Base-by-base conservation (phyloP, 2,888 invertebrate species). In the Trachelus troglodyta region DNA sequence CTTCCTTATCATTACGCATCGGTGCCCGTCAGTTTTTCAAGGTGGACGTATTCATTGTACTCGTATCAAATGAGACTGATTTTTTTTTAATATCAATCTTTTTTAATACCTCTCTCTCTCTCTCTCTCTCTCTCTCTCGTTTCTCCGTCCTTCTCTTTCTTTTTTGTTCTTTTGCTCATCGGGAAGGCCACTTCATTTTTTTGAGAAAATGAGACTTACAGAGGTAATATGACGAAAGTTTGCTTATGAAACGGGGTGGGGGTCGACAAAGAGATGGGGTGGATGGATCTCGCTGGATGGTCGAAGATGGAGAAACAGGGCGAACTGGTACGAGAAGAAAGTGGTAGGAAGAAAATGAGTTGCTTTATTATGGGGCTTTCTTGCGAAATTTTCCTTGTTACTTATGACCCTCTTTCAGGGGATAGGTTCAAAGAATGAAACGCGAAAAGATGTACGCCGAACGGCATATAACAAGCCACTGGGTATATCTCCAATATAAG, bases 181-280 rank as follows among this genome's bases (percentile, higher is more conserved):
- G 40, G 15, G 12, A 40, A 40, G 15, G 1, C 15, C 15, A 40
- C 40, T 40, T 15, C 15, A 15, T 15, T 69, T 69, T 30, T 30
- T 30, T 11, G 3, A 11, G 11, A 79, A 83, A 86, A 85, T 86
- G 85, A 86, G 83, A 86, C 85, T 86, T 84, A 75, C 85, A 82
- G 81, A 79, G 79, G 81, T 83, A 85, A 85, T 85, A 85, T 85
- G 81, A 81, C 82, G 80, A 79, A 81, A 86, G 84, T 84, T 85
- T 82, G 82, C 82, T 79, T 81, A 80, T 79, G 79, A 84, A 77
- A 69, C 77, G 79, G 34, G 31, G 40, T 30, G 6, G 31, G 75
- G 76, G 4, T 34, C 30, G 34, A n/a, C 75, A 69, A 30, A 23
- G 11, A 31, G 33, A 4, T 11, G 23, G 30, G 33, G 12, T 12